Evolutionary conservation across 2,888 invertebrate species (phyloP).

Genomic region (Drosophila algonquin): DNA sequence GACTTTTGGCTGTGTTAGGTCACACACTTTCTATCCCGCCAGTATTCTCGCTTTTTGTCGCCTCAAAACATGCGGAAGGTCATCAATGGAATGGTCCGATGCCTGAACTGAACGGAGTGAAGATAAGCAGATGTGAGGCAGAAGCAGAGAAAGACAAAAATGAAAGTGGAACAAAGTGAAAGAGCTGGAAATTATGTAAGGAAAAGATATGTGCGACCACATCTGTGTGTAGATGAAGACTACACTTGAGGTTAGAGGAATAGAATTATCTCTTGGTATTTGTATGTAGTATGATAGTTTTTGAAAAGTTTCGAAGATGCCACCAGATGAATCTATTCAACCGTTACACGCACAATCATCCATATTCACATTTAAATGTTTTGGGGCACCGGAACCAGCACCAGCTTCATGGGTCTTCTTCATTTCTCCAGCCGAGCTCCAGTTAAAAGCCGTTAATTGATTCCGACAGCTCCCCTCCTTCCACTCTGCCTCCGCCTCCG

Average conservation of each 20-base stretch:
- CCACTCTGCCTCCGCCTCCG: neutral
- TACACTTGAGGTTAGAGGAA: neutral
- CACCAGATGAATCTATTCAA: neutral
- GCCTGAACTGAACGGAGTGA: neutral
- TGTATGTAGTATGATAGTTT: neutral
- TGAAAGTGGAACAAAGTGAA: constrained; percentile 39
- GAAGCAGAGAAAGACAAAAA: constrained; percentile 24
- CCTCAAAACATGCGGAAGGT: constrained; percentile 30
- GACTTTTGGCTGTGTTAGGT: constrained; percentile 44
- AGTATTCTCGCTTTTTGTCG: constrained; percentile 7
- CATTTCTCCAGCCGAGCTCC: constrained; percentile 45
- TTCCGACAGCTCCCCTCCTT: constrained; percentile 15
- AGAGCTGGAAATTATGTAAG: constrained; percentile 14
- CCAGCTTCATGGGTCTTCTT: neutral
- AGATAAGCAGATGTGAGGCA: neutral
- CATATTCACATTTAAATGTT: neutral
- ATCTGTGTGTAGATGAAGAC: neutral
- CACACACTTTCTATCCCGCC: constrained; percentile 70
- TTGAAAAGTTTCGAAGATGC: neutral
- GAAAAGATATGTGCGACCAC: neutral
- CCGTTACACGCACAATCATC: neutral
- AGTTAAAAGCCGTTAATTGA: constrained; percentile 51
- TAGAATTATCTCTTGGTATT: neutral
- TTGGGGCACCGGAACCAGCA: neutral
- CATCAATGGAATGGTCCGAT: constrained; percentile 30